These are phyloP conservation scores for Glaucomys volans DNA, from an alignment of 2,113 vertebrate species.

Conservation along the genomic window DNA sequence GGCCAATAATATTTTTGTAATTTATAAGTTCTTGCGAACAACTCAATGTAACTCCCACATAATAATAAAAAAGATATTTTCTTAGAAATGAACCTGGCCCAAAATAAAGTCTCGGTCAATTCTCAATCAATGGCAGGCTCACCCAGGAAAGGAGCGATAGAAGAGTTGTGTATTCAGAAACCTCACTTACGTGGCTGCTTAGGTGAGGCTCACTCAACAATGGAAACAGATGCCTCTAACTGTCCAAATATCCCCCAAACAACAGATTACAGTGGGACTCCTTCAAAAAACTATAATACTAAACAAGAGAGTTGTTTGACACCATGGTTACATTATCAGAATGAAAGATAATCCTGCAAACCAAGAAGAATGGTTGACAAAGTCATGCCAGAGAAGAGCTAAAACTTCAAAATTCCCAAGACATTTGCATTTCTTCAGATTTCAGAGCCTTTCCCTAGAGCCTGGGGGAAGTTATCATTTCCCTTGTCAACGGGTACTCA, in stretches of 20 bases:
- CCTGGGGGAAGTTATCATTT: slow-evolving; percentile 76
- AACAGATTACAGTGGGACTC: neutral
- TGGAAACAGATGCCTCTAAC: neutral
- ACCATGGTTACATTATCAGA: neutral
- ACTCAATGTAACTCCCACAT: neutral
- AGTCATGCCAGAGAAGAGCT: neutral
- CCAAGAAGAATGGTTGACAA: neutral
- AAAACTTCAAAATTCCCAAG: neutral
- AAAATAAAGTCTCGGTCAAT: neutral
- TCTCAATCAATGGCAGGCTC: neutral
- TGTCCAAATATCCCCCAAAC: neutral
- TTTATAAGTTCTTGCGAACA: neutral
- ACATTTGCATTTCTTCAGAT: slow-evolving; percentile 86
- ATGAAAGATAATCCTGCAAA: slow-evolving; percentile 52
- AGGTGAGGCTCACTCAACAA: neutral
- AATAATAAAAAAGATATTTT: neutral
- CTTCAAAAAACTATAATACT: neutral
- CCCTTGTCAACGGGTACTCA: neutral
- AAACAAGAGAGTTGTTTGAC: neutral
- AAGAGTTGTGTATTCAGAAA: neutral
- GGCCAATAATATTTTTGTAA: neutral
- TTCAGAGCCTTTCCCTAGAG: slow-evolving; percentile 85
- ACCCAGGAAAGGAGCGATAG: neutral
- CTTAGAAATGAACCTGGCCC: slow-evolving; percentile 24
- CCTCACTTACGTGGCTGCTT: neutral